Evolutionary conservation across 2,797 vertebrate species (phyloP), one percentile per base, ranked within the genome.

Genomic region (Rallus crepitans): DNA sequence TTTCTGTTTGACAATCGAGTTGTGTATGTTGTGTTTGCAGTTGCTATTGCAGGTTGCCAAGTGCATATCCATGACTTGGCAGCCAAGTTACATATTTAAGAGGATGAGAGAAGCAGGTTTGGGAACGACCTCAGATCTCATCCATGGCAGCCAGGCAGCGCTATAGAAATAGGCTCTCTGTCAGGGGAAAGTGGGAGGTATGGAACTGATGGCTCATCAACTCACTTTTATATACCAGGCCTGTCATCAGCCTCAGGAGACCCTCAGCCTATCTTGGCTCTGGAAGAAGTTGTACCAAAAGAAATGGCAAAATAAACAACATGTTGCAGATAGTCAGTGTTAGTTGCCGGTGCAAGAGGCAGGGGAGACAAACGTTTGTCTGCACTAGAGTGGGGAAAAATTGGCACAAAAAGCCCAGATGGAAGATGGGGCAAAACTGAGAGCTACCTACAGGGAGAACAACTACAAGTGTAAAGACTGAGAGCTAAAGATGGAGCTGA

Each of bases 31-130:
- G 77, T 96, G 90, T 95, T 94, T 95, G 45, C 80, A 81, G 94
- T 96, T 97, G 96, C 93, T 95, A 94, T 35, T 81, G 91, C 84
- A 6, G 20, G 75, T 89, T 96, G 96, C 96, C 97, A 96, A 96
- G 93, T 30, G 84, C 87, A 86, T 89, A 90, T 61, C 85, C 57
- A 59, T 63, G 69, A 59, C 76, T 97, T 97, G 97, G 97, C 96
- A 97, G 90, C 48, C 77, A 72, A 82, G 80, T 69, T 86, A 87
- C 94, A 94, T 94, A 96, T 90, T 95, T 97, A 95, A 89, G 78
- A 87, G 77, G 88, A 91, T 94, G 90, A 95, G 93, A 95, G 87
- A 95, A 91, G 77, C 77, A 81, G 86, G 83, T 93, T 82, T 92
- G 83, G 65, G 89, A 97, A 81, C 37, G 12, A 79, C 39, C 33